Evolutionary conservation across 2,888 invertebrate genomes (phyloP).

Genomic region (Volucella bombylans): DNA sequence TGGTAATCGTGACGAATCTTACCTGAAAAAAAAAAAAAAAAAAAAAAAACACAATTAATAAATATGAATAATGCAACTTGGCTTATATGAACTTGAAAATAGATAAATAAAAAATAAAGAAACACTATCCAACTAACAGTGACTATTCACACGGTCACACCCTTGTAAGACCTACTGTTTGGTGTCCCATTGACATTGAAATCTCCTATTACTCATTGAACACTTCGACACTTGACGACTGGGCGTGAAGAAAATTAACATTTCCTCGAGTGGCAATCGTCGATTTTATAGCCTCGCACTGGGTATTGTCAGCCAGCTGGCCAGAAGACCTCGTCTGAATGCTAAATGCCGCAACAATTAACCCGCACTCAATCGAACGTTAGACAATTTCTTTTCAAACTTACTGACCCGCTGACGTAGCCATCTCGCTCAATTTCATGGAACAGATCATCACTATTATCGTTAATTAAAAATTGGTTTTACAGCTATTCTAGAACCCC

Average conservation of each 20-base stretch:
- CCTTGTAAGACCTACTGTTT: conserved; percentile 21
- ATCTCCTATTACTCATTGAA: conserved; percentile 53
- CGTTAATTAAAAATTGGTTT: conserved; percentile 28
- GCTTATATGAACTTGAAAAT: background rate
- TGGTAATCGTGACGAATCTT: background rate
- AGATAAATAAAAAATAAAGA: background rate
- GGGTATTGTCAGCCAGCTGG: conserved; percentile 7
- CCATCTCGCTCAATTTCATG: background rate
- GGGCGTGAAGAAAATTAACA: conserved; percentile 59
- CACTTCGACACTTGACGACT: conserved; percentile 31
- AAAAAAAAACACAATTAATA: background rate
- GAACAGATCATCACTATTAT: conserved; percentile 36
- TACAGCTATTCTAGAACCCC: background rate
- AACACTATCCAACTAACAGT: background rate
- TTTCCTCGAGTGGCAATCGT: conserved; percentile 21
- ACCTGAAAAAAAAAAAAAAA: conserved; percentile 39
- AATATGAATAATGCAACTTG: background rate
- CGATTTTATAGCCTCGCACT: conserved; percentile 43
- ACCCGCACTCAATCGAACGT: conserved; percentile 24
- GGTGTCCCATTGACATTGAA: conserved; percentile 53
- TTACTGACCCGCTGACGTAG: background rate
- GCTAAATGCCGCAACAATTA: conserved; percentile 46
- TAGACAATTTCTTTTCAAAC: conserved; percentile 18
- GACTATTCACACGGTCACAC: background rate
- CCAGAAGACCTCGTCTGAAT: conserved; percentile 34